Conservation (phyloP, 1,140 invertebrate species). For the Trichonephila clavipes region DNA sequence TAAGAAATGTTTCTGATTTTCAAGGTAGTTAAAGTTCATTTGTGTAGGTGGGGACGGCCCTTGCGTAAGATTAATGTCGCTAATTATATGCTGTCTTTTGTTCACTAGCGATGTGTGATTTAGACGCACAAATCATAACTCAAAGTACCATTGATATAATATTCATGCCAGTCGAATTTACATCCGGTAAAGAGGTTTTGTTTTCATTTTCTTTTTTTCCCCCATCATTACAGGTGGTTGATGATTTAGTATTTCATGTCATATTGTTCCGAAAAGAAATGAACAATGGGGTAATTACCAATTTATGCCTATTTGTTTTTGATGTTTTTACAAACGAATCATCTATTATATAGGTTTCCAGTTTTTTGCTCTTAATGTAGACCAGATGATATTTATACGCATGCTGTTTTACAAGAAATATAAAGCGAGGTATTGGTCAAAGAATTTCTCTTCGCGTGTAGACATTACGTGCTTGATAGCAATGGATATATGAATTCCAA, state of each 20-base stretch:
- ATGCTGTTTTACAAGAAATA: too few species aligned
- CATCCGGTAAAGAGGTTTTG: not conserved
- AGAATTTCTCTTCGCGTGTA: too few species aligned
- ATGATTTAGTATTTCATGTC: not conserved
- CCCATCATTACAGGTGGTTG: not conserved
- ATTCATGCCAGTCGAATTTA: not conserved
- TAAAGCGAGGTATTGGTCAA: too few species aligned
- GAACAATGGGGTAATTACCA: not conserved
- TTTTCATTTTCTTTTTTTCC: not conserved
- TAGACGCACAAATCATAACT: not conserved
- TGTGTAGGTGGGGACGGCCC: constrained; percentile 10
- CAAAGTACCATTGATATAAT: constrained; percentile 10
- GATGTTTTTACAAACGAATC: too few species aligned
- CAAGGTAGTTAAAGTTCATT: constrained; percentile 49
- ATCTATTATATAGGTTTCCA: too few species aligned
- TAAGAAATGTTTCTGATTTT: constrained; percentile 33
- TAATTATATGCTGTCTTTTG: constrained; percentile 7
- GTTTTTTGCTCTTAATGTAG: too few species aligned
- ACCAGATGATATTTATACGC: too few species aligned
- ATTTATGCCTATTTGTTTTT: not conserved
- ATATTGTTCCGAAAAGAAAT: not conserved
- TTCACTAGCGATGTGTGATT: not conserved
- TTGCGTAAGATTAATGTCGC: not conserved
- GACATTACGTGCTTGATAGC: too few species aligned
- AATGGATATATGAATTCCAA: too few species aligned